phyloP scores from a whole-genome alignment of 92 coral and sea anemone species.

The Meandrina meandrites region DNA sequence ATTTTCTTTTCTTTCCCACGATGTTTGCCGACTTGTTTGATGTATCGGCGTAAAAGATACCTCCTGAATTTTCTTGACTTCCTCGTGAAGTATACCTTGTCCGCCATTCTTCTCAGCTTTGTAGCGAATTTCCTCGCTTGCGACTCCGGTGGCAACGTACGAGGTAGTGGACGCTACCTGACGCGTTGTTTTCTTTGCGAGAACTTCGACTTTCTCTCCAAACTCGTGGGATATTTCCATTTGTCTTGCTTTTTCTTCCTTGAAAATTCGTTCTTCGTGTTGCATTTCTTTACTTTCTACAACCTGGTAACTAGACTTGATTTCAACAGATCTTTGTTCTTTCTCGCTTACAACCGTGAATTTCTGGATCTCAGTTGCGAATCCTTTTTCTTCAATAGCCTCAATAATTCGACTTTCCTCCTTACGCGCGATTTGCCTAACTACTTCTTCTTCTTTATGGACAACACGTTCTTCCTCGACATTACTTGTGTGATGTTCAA shows the following conservation, averaged over 20 bases:
- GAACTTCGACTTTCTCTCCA: constrained; percentile 30
- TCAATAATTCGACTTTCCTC: constrained; percentile 5
- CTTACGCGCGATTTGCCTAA: constrained; percentile 2
- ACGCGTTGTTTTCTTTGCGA: constrained; percentile 5
- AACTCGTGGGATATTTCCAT: constrained; percentile 11
- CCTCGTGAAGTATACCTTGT: constrained; percentile 12
- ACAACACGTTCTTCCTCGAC: neutral
- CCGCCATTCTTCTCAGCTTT: constrained; percentile 15
- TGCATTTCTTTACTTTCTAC: constrained; percentile 1
- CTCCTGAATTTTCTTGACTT: constrained; percentile 12
- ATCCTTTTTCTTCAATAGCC: constrained; percentile 9
- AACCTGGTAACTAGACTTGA: constrained; percentile 9
- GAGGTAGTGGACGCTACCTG: constrained; percentile 10
- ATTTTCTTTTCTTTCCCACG: constrained; percentile 4
- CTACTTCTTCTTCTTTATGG: constrained; percentile 5
- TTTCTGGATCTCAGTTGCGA: constrained; percentile 2
- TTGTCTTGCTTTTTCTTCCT: neutral
- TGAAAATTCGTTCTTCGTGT: constrained; percentile 1
- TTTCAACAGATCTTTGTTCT: constrained; percentile 22
- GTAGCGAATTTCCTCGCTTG: constrained; percentile 8
- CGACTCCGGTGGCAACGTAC: constrained; percentile 9
- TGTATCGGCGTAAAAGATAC: constrained; percentile 9
- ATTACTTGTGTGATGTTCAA: neutral
- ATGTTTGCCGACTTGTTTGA: neutral
- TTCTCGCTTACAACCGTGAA: constrained; percentile 6